Evolutionary conservation across 1,140 invertebrate genomes (phyloP), one percentile per base, ranked within the genome.

Genomic region (Drosophila paulistorum): DNA sequence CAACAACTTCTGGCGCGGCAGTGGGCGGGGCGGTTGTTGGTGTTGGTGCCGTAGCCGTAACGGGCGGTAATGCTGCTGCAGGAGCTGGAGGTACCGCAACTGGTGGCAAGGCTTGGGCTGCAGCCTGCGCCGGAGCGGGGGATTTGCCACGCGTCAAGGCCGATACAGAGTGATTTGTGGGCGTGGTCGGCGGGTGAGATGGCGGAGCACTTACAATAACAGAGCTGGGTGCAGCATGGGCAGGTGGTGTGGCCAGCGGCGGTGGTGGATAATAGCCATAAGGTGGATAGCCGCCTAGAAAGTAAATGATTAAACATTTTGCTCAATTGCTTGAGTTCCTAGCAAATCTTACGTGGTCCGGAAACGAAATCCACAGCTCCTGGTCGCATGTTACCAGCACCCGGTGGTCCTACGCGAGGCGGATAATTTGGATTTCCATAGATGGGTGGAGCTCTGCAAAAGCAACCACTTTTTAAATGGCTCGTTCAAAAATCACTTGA

Each of bases 191-290:
- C 1, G 77, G 80, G 30, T 81, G 79, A 7, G 80, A n/a, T 1
- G 77, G 80, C 42, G 83, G 79, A 11, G 81, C 87, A 74, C 71
- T 89, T 33, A 90, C 82, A 35, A 86, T 87, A 48, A 87, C 82
- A 7, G 87, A 90, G 45, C 75, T 89, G 1, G 84, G 79, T 11
- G 81, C 73, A 17, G 71, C 58, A 57, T 82, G 85, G 9, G 82
- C 69, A 9, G 90, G 59, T 39, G 83, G 74, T n/a, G 90, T 90
- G 35, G 67, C 65, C 61, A 91, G 60, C 42, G 89, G 81, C 7
- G 84, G 89, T 6, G 90, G 85, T 58, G 91, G 86, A 78, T 92
- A 92, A 17, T 91, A 92, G 14, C 91, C 90, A 65, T 90, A 91
- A 0, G 90, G 85, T 59, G 90, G 71, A 77, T 90, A 91, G 10